Base-by-base conservation (phyloP, 2,888 invertebrate genomes). In the Eupithecia tripunctaria region DNA sequence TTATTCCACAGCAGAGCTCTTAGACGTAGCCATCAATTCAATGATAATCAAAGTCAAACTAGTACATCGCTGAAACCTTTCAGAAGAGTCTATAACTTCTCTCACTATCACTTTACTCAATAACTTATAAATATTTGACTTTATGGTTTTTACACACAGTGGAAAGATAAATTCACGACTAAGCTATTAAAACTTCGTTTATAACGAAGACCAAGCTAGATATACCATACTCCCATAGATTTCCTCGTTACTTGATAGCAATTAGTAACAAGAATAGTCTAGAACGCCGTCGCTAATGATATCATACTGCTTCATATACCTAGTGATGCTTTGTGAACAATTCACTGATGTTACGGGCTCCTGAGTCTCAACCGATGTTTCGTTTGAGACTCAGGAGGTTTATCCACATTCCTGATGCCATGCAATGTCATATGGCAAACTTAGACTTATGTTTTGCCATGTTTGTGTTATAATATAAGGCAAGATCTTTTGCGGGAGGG, bases 221-320 rank as follows among this genome's bases (percentile, higher is more conserved):
- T 27, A 18, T 56, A 43, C 15, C 18, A 56, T 41, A 59, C 25
- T 51, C 51, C 12, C 41, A 65, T 68, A 70, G 64, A 70, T 64
- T 68, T 51, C 38, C 70, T 73, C 56, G 75, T 75, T 76, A 76
- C 75, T 73, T 68, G 79, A 78, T 79, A 75, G 71, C 78, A 79
- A 79, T 79, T 77, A 79, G 77, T 76, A 76, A 75, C 75, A 21
- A 27, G 73, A 70, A 71, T 65, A 70, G 71, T 60, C 70, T 66
- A 59, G 68, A 62, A 36, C 68, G 72, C 66, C 56, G 56, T 29
- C 29, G 27, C 27, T 43, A 41, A 64, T 51, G 67, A 41, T 56
- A 67, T 56, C 47, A 68, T 59, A 21, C 51, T 51, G 56, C 25
- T 56, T 25, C 4, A 56, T 38, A 38, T 36, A 36, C 7, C 36